Evolutionary conservation across 2,888 invertebrate species (phyloP).

Genomic region (Serrognathus titanus): DNA sequence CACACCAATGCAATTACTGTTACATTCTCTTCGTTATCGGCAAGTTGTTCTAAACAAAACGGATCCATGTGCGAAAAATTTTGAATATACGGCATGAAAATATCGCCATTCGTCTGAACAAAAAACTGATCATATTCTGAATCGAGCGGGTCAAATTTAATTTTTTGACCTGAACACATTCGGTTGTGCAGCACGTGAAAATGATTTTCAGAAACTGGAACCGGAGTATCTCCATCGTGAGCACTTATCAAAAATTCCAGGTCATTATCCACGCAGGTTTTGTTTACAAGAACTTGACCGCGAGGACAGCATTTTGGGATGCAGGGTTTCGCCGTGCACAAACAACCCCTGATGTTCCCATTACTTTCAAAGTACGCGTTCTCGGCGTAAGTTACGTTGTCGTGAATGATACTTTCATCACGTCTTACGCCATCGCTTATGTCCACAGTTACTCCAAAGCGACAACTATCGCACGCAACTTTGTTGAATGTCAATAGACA

Average conservation of each 20-base stretch:
- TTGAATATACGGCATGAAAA: no score
- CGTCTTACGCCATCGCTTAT: not conserved
- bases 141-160: no score
- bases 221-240: not conserved
- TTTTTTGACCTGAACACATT: no score
- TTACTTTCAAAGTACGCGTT: constrained; percentile 18
- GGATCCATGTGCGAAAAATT: no score
- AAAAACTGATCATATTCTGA: no score
- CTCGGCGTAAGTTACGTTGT: constrained; percentile 17
- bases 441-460: not conserved
- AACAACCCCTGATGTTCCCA: constrained; percentile 20
- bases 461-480: not conserved
- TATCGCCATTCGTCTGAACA: no score
- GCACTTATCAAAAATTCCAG: not conserved
- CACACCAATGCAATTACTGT: no score
- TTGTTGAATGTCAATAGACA: no score
- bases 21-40: no score
- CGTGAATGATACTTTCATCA: constrained; percentile 5
- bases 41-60: no score
- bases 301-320: constrained; percentile 22
- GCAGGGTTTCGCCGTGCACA: constrained; percentile 23
- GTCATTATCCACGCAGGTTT: constrained; percentile 1
- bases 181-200: not conserved
- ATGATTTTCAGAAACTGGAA: not conserved
- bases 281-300: constrained; percentile 9